phyloP scores from a whole-genome alignment of 1,140 invertebrate genomes.

The Conus betulinus region DNA sequence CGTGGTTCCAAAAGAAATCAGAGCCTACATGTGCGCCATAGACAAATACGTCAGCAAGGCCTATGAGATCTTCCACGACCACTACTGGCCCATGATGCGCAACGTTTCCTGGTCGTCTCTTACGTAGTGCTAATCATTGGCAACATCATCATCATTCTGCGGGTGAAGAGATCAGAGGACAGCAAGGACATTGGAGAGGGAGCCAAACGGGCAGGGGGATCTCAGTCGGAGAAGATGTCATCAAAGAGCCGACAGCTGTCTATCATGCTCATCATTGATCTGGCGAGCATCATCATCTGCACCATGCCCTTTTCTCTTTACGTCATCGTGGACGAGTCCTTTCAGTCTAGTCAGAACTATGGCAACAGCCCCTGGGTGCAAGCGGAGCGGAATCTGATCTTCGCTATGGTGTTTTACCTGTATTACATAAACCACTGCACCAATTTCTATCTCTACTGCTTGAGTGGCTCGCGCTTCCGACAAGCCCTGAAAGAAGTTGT shows the following conservation, averaged over 20 bases:
- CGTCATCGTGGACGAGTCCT: neutral
- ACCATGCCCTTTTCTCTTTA: neutral
- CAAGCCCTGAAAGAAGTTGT: neutral
- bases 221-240: neutral
- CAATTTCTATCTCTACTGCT: neutral
- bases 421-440: neutral
- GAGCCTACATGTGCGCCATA: conserved; percentile 54
- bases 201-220: neutral
- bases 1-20: conserved; percentile 43
- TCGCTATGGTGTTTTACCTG: neutral
- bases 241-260: conserved; percentile 1
- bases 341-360: neutral
- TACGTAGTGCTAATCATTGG: conserved; percentile 60
- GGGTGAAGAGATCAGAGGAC: conserved; percentile 49
- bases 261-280: neutral
- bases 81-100: conserved; percentile 61
- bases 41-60: conserved; percentile 40
- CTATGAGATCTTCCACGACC: conserved; percentile 44
- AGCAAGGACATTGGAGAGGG: conserved; percentile 21
- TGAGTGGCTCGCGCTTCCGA: neutral
- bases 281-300: neutral
- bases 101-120: conserved; percentile 57
- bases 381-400: neutral
- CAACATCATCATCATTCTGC: conserved; percentile 65
- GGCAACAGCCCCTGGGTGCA: neutral